Conservation (phyloP, 2,888 invertebrate genomes). For the Rhamnusium bicolor region DNA sequence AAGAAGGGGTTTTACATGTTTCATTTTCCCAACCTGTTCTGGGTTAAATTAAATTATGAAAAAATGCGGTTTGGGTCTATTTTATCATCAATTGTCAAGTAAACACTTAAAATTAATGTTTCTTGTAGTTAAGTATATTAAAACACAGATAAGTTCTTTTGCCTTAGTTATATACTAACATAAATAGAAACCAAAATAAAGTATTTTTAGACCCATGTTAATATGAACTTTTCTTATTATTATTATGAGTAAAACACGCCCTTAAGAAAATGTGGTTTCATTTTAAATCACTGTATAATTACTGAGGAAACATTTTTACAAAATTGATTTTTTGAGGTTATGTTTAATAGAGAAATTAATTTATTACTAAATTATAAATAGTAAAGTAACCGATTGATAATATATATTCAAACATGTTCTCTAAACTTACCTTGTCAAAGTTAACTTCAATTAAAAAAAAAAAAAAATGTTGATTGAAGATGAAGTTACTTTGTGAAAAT, state of each 20-base stretch:
- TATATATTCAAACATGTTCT: neutral
- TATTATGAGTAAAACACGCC: too few species aligned
- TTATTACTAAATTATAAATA: neutral
- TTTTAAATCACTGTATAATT: too few species aligned
- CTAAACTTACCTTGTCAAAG: too few species aligned
- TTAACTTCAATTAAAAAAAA: too few species aligned
- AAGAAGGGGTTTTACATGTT: neutral
- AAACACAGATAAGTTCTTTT: neutral
- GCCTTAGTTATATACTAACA: too few species aligned
- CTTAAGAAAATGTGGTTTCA: too few species aligned
- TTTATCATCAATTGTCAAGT: neutral
- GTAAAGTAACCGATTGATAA: neutral
- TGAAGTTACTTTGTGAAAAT: too few species aligned
- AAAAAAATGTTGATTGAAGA: too few species aligned
- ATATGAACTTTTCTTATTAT: too few species aligned
- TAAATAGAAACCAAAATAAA: too few species aligned
- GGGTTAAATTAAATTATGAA: neutral
- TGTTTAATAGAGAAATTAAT: neutral
- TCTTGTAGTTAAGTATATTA: neutral
- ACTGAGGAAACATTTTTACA: neutral
- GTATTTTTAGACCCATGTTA: too few species aligned
- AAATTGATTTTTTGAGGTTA: neutral
- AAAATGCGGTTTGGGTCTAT: neutral
- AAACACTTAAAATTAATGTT: neutral
- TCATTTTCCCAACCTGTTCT: neutral